phyloP scores from a whole-genome alignment of 2,797 vertebrate genomes.

The Acrossocheilus fasciatus region DNA sequence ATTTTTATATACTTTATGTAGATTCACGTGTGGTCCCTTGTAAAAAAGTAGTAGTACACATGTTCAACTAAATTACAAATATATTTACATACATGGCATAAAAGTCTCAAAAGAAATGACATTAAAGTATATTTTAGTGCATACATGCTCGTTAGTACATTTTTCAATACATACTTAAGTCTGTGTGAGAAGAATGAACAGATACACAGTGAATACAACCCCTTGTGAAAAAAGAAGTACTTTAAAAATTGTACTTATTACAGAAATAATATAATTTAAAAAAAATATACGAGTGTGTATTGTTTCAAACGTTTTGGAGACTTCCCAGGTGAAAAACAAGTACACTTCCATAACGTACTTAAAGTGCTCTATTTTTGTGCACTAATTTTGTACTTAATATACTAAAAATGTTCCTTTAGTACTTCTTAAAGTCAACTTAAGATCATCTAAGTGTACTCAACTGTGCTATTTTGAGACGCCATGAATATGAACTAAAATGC shows the following conservation, averaged over 20 bases:
- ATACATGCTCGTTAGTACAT: not conserved
- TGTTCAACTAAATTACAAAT: not conserved
- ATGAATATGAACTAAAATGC: no score
- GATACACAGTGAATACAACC: not conserved
- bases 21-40: slow-evolving; percentile 39
- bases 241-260: not conserved
- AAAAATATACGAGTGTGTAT: not conserved
- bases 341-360: no score
- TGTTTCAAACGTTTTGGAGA: slow-evolving; percentile 21
- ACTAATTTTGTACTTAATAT: no score
- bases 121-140: not conserved
- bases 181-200: not conserved
- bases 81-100: not conserved
- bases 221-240: not conserved
- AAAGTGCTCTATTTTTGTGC: no score
- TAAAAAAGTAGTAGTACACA: not conserved
- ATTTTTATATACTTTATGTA: not conserved
- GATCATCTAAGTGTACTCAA: no score
- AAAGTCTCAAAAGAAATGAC: not conserved
- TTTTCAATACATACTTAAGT: not conserved
- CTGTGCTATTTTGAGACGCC: no score
- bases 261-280: not conserved
- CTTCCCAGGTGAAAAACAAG: not conserved
- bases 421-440: no score
- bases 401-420: no score